phyloP scores from a whole-genome alignment of 1,140 invertebrate genomes.

The Hypsibius dujardini region DNA sequence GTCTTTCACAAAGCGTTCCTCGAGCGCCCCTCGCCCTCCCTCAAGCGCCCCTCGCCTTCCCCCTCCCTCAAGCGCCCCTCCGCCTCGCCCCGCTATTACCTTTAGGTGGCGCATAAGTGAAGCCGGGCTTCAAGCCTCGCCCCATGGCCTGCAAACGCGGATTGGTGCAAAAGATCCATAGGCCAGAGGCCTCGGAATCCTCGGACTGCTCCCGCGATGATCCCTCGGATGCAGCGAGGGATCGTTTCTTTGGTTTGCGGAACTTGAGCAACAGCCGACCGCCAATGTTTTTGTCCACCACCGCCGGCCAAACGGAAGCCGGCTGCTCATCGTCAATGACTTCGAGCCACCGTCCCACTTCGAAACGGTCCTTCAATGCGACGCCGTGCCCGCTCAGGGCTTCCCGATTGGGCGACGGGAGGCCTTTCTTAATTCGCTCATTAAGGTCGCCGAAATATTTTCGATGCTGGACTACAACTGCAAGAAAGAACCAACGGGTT shows the following conservation, averaged over 20 bases:
- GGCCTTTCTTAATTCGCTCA: neutral
- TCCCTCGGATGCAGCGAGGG: no score
- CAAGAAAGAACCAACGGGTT: neutral
- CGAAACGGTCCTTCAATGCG: neutral
- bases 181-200: neutral
- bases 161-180: conserved; percentile 10
- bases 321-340: neutral
- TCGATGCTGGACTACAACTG: neutral
- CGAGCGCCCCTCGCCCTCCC: no score
- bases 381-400: neutral
- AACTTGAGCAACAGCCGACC: neutral
- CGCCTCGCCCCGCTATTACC: neutral
- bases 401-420: neutral
- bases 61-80: neutral
- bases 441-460: neutral
- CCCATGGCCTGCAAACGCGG: neutral
- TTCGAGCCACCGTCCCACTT: neutral
- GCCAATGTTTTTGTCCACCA: conserved; percentile 11
- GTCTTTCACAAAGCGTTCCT: no score
- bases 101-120: neutral
- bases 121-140: neutral
- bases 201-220: no score
- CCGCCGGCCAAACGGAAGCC: neutral
- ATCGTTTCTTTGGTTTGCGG: neutral
- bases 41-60: no score